Conservation (phyloP, 2,888 invertebrate species). For the Noctua comes region DNA sequence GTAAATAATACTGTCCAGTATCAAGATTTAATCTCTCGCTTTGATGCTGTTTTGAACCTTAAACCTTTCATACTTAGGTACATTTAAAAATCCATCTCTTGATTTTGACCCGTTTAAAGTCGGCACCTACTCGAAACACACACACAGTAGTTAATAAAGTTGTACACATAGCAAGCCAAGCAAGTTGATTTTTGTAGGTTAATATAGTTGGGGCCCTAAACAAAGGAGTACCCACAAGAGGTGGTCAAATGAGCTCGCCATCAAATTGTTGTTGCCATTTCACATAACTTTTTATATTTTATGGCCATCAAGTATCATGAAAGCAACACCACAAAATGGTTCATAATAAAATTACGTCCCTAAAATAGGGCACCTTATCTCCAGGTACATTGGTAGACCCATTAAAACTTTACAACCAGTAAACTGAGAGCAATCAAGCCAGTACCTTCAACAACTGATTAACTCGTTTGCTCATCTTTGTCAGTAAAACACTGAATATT, state of each 20-base stretch:
- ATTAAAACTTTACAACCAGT: conserved; percentile 47
- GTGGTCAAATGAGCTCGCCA: no score
- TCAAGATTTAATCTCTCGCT: not conserved
- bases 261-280: not conserved
- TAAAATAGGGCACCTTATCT: conserved; percentile 29
- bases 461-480: conserved; percentile 48
- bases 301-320: not conserved
- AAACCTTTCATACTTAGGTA: not conserved
- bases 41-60: not conserved
- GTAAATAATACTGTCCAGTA: not conserved
- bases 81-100: not conserved
- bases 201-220: not conserved
- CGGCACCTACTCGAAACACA: not conserved
- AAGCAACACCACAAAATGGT: not conserved
- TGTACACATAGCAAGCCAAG: not conserved
- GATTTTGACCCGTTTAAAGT: not conserved
- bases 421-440: conserved; percentile 49
- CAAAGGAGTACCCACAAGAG: fast-evolving
- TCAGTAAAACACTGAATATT: conserved; percentile 56
- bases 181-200: not conserved
- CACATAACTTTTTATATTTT: not conserved
- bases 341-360: not conserved
- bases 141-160: not conserved
- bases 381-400: conserved; percentile 6
- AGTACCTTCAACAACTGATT: conserved; percentile 57